phyloP scores from a whole-genome alignment of 2,888 invertebrate genomes.

The Sturmia bella region DNA sequence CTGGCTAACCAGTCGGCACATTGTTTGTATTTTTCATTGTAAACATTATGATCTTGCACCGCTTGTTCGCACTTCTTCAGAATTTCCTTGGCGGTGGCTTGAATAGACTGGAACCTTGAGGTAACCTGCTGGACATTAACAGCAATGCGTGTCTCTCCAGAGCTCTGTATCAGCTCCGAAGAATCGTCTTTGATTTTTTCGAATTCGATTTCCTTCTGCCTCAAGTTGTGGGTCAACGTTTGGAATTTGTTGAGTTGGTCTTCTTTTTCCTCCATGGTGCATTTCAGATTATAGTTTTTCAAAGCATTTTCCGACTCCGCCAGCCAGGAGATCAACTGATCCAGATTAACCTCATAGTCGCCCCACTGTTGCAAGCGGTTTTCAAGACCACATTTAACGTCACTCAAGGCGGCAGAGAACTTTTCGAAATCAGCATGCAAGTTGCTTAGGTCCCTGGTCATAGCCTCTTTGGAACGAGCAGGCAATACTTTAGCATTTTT shows the following conservation, averaged over 20 bases:
- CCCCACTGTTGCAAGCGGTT: constrained; percentile 94
- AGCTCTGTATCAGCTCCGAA: constrained; percentile 91
- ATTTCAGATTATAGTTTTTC: constrained; percentile 91
- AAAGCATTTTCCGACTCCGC: constrained; percentile 92
- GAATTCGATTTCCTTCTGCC: constrained; percentile 92
- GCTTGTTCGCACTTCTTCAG: constrained; percentile 96
- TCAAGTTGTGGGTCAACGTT: constrained; percentile 89
- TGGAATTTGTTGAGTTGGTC: constrained; percentile 95
- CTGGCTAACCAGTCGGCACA: constrained; percentile 91
- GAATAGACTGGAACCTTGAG: constrained; percentile 94
- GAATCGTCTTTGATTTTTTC: constrained; percentile 93
- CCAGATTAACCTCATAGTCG: constrained; percentile 93
- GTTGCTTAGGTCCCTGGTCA: constrained; percentile 91
- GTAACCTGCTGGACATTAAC: constrained; percentile 94
- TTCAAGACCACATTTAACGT: constrained; percentile 90
- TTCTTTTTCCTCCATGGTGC: constrained; percentile 93
- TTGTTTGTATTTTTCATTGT: constrained; percentile 91
- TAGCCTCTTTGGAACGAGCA: constrained; percentile 90
- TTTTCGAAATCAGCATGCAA: constrained; percentile 92
- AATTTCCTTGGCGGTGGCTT: constrained; percentile 93
- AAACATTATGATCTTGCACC: constrained; percentile 89
- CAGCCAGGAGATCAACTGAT: constrained; percentile 91
- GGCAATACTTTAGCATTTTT: constrained; percentile 88
- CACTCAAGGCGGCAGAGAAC: constrained; percentile 88
- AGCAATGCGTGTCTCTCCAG: constrained; percentile 92